Evolutionary conservation across 1,140 invertebrate species (phyloP).

Genomic region (Colletes gigas): DNA sequence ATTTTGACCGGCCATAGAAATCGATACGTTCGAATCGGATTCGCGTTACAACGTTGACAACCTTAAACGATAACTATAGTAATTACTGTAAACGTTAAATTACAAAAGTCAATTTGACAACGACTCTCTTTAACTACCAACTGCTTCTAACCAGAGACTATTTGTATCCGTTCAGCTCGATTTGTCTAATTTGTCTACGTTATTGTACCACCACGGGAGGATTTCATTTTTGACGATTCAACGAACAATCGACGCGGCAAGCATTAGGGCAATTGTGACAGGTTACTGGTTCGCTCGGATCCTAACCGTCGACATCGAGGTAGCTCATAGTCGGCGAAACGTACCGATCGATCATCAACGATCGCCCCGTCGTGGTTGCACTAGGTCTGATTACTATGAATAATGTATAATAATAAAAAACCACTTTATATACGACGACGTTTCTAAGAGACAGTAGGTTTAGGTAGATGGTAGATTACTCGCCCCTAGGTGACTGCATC

Average conservation of each 20-base stretch:
- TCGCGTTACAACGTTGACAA: constrained; percentile 21
- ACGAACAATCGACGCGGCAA: not conserved
- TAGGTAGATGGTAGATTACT: constrained; percentile 81
- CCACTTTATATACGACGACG: constrained; percentile 75
- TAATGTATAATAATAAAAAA: constrained; percentile 71
- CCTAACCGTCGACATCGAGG: not conserved
- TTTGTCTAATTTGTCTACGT: constrained; percentile 75
- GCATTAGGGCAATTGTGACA: no score
- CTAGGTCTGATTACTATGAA: constrained; percentile 65
- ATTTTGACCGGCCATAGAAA: no score
- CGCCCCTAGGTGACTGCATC: constrained; percentile 80
- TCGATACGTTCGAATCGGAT: no score
- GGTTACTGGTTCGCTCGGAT: not conserved
- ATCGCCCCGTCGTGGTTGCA: constrained; percentile 60
- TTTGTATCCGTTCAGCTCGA: constrained; percentile 72
- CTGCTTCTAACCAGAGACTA: constrained; percentile 74
- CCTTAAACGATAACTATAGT: constrained; percentile 65
- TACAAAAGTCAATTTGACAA: constrained; percentile 73
- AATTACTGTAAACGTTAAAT: constrained; percentile 72
- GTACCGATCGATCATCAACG: not conserved
- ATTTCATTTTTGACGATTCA: constrained; percentile 37
- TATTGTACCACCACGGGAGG: constrained; percentile 68
- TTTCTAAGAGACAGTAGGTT: constrained; percentile 79
- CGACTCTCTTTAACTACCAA: constrained; percentile 73
- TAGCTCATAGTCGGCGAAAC: not conserved